These are phyloP conservation scores for Globia sparganii DNA, from an alignment of 2,888 invertebrate species.

Conservation along the genomic window DNA sequence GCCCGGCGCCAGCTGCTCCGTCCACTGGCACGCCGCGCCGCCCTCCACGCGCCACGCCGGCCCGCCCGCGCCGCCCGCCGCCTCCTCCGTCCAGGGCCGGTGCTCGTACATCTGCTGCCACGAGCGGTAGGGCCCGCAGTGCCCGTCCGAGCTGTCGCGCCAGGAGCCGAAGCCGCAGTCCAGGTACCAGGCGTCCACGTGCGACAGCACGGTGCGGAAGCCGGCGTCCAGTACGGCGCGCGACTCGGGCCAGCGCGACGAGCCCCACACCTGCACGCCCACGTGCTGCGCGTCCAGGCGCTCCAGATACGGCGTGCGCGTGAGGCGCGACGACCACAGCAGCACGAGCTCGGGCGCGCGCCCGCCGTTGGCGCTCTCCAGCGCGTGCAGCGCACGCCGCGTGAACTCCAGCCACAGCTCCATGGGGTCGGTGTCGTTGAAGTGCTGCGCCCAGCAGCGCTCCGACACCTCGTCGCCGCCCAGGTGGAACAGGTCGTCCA, in stretches of 20 bases:
- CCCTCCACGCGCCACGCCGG: slow-evolving; percentile 91
- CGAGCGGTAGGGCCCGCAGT: slow-evolving; percentile 96
- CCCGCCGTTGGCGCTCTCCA: slow-evolving; percentile 92
- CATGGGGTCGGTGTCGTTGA: slow-evolving; percentile 94
- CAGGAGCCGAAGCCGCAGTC: slow-evolving; percentile 97
- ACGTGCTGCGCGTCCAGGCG: slow-evolving; percentile 89
- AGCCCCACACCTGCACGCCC: slow-evolving; percentile 95
- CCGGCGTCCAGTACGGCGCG: slow-evolving; percentile 94
- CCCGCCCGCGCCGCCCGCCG: slow-evolving; percentile 83
- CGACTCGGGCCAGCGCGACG: slow-evolving; percentile 95
- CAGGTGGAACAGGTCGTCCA: slow-evolving; percentile 95
- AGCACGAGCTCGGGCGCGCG: slow-evolving; percentile 90
- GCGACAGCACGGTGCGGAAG: slow-evolving; percentile 94
- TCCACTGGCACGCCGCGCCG: slow-evolving; percentile 96
- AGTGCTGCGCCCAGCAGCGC: slow-evolving; percentile 94
- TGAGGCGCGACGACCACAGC: slow-evolving; percentile 95
- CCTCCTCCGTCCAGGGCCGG: slow-evolving; percentile 92
- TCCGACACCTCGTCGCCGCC: slow-evolving; percentile 96
- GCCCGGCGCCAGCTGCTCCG: slow-evolving; percentile 94
- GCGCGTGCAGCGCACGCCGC: slow-evolving; percentile 90
- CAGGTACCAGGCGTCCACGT: slow-evolving; percentile 97
- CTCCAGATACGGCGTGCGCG: slow-evolving; percentile 93
- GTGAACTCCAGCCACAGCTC: slow-evolving; percentile 95
- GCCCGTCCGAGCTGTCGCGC: slow-evolving; percentile 95
- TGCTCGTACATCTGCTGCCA: slow-evolving; percentile 97